These are phyloP conservation scores for Glaucomys volans DNA, from an alignment of 2,113 vertebrate genomes.

Conservation along the genomic window DNA sequence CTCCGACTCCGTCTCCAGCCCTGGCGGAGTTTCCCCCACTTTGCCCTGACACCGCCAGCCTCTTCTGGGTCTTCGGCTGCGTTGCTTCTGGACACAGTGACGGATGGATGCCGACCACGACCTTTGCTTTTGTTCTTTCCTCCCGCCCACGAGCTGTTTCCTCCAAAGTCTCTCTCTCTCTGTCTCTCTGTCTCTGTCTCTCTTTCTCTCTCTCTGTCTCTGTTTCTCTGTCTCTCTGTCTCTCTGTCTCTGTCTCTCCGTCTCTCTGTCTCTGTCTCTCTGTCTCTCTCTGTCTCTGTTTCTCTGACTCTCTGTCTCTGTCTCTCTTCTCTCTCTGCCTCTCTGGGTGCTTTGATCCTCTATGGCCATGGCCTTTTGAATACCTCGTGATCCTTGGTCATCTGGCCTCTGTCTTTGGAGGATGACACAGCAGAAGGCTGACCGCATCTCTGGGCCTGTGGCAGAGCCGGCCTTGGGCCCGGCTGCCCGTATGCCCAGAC, in stretches of 20 bases:
- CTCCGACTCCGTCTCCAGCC: background rate
- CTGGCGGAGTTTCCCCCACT: background rate
- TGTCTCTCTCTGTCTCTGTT: too few species aligned
- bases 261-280: too few species aligned
- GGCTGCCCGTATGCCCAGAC: accelerated
- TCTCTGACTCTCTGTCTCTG: too few species aligned
- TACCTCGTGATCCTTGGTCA: too few species aligned
- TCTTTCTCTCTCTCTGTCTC: too few species aligned
- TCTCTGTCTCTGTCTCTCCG: too few species aligned
- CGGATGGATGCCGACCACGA: background rate
- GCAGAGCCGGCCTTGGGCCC: too few species aligned
- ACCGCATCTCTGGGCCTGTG: too few species aligned
- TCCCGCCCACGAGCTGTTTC: background rate
- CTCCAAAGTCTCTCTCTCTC: background rate
- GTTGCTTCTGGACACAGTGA: background rate
- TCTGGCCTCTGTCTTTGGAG: background rate
- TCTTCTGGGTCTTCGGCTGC: background rate
- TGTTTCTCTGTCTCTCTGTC: too few species aligned
- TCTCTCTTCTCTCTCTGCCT: background rate
- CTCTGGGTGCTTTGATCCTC: background rate
- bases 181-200: too few species aligned
- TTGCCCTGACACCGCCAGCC: background rate
- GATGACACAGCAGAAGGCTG: background rate
- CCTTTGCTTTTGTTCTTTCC: background rate
- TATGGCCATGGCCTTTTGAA: background rate